These are phyloP conservation scores for Sisor rabdophorus DNA, from an alignment of 2,113 vertebrate genomes.

Conservation along the genomic window DNA sequence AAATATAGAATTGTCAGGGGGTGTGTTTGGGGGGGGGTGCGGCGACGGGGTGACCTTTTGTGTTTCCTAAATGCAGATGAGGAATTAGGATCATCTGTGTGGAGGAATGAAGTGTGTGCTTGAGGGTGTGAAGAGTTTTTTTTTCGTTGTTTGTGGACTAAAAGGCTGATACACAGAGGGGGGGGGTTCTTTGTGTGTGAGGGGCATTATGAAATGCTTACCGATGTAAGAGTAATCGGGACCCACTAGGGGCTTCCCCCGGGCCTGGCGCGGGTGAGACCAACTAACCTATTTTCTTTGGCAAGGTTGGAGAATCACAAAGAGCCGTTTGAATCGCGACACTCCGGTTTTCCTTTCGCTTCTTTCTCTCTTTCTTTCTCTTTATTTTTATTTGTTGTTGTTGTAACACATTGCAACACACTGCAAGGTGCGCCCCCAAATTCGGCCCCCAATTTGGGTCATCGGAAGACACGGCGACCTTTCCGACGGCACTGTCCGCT, in stretches of 20 bases:
- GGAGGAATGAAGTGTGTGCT: conserved; percentile 19
- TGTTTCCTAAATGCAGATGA: conserved; percentile 23
- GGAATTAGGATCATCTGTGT: conserved; percentile 13
- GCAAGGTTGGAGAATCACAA: conserved; percentile 40
- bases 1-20: conserved; percentile 1
- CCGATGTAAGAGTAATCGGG: conserved; percentile 43
- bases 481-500: conserved; percentile 34
- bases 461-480: conserved; percentile 35
- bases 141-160: conserved; percentile 21
- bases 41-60: neutral
- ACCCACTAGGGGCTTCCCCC: conserved; percentile 25
- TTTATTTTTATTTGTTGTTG: neutral
- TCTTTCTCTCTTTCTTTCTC: neutral
- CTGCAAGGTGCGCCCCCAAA: neutral
- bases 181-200: conserved; percentile 21
- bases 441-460: conserved; percentile 28
- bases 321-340: conserved; percentile 11
- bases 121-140: conserved; percentile 15
- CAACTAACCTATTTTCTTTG: conserved; percentile 44
- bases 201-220: conserved; percentile 37
- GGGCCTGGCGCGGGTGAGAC: conserved; percentile 1
- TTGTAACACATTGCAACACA: conserved; percentile 22
- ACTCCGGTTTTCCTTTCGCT: neutral
- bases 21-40: too few relatives aligned
- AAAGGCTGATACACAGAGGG: conserved; percentile 13